Base-by-base conservation (phyloP, 2,888 invertebrate species). In the Aleiodes leptofemur region DNA sequence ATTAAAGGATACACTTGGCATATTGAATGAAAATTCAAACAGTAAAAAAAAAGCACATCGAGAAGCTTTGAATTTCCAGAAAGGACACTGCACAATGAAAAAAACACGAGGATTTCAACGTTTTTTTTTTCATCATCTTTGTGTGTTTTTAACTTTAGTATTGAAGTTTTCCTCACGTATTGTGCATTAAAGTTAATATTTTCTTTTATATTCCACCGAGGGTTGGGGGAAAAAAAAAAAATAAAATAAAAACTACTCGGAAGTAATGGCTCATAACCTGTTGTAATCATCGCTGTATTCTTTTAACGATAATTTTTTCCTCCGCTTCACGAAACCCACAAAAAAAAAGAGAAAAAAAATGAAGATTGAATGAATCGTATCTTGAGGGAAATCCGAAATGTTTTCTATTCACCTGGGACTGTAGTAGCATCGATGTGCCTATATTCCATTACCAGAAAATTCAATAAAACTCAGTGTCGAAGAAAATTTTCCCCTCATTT, bases 1-100 rank as follows among this genome's bases (percentile, higher is more conserved):
- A 70, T 57, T 51, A 70, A 53, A 57, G 55, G 56, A 57, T 43
- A 57, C 29, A 70, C 56, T 53, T 43, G 55, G 57, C 55, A 57
- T 70, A 57, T 70, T 70, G 70, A 57, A 70, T 70, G 70, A 29
- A 43, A 56, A 70, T 38, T 34, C 56, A 4, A 50, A 29, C 31
- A 34, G 6, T 6, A 31, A 51, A 68, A 68, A 68, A 51, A 50
- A 57, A 57, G 6, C 29, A 3, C 1, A 23, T 23, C 2, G 23
- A 23, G 31, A 57, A 31, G 5, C 3, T 9, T 9, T 14, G 14
- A 55, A 55, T 55, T 55, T 55, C 55, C 11, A n/a, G 11, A 14
- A 9, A 43, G 7, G 9, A 43, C 43, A 43, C n/a, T n/a, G n/a
- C 23, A 23, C 23, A 23, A 23, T 6, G 14, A n/a, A 59, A n/a